Base-by-base conservation (phyloP, 2,113 vertebrate species). In the Sphyrna mokarran region DNA sequence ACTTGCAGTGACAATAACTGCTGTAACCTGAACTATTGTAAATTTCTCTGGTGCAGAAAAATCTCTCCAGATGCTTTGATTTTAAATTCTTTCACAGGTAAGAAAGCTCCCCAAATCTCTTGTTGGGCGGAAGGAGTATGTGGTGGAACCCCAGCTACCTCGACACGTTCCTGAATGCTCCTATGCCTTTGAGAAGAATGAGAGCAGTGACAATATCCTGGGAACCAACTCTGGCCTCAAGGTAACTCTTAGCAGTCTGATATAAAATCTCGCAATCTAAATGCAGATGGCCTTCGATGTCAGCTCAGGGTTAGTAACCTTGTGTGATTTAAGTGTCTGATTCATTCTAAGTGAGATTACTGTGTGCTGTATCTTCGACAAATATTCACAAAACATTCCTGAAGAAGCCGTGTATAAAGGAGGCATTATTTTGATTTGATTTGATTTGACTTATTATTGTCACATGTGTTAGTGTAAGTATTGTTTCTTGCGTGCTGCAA, bases 51-150 rank as follows among this genome's bases (percentile, higher is more conserved):
- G 9, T 76, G 22, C 33, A 1, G 37, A 40, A 18, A 83, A 43
- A 33, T 63, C 1, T 63, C 14, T 26, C 87, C 1, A 83, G 18
- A n/a, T n/a, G 29, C 48, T 61, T 61, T 90, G 29, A 72, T 95
- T 95, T 95, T 22, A 43, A 95, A 95, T 72, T 70, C 68, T 29
- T 76, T 54, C 68, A 76, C 95, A 99, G 99, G 96, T 99, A 87
- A 97, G 97, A 96, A 98, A 97, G 96, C 97, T 98, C 95, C 98
- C 98, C 8, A 96, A 96, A 10, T 96, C 96, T 96, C 96, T 96
- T 96, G 96, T 97, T 94, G 96, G 96, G 94, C 96, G 95, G 94
- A 96, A 96, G 2, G 96, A 96, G 16, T 18, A 26, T 89, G 96
- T 96, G 91, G 96, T 40, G n/a, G 94, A 94, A 89, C 96, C 96